phyloP scores from a whole-genome alignment of 2,113 vertebrate species.

The Proteles cristata region DNA sequence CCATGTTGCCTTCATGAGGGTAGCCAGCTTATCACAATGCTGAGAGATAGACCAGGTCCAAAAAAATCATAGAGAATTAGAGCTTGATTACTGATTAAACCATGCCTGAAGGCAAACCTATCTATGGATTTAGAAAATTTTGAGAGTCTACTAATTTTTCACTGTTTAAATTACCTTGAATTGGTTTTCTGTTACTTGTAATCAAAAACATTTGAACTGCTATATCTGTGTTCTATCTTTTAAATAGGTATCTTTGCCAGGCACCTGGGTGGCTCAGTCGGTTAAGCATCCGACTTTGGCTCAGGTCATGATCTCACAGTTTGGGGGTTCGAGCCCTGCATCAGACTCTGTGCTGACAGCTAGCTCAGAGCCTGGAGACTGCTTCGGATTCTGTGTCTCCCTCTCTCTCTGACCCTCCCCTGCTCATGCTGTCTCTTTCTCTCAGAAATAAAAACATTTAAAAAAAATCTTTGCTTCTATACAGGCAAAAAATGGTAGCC shows the following conservation, averaged over 20 bases:
- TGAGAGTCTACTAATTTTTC: background rate
- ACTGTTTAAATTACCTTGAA: background rate
- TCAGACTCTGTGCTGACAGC: too few species aligned
- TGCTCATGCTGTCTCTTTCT: too few species aligned
- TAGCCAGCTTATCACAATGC: background rate
- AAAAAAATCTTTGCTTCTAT: background rate
- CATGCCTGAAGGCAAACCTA: background rate
- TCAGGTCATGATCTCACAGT: too few species aligned
- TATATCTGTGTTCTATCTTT: background rate
- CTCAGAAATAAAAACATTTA: too few species aligned
- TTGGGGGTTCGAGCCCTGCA: too few species aligned
- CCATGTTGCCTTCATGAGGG: background rate
- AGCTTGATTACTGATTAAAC: background rate
- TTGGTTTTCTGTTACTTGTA: background rate
- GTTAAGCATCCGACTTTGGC: too few species aligned
- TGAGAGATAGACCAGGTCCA: background rate
- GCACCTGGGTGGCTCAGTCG: too few species aligned
- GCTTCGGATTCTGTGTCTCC: too few species aligned
- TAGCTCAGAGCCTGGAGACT: too few species aligned
- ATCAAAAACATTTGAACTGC: background rate
- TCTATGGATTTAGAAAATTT: background rate
- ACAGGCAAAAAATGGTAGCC: background rate
- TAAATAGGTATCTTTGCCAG: background rate
- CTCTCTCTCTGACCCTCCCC: too few species aligned
- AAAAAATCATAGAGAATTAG: background rate